phyloP scores from a whole-genome alignment of 1,140 invertebrate genomes.

The Ostrea denselamellosa region DNA sequence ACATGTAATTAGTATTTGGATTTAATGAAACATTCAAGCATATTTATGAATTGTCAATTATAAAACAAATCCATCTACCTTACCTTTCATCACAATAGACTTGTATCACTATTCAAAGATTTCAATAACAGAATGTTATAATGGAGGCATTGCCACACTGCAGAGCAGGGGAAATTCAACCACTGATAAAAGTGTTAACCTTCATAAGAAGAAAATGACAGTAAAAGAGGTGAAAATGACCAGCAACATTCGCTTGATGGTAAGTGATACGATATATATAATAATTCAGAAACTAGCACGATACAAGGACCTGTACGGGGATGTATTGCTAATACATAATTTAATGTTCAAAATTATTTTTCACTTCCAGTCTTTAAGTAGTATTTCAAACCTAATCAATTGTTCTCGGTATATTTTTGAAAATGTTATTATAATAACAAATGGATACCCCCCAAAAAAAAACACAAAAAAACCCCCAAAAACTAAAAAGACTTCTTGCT shows the following conservation, averaged over 20 bases:
- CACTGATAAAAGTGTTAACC: not conserved
- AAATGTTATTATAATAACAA: not conserved
- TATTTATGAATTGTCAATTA: not conserved
- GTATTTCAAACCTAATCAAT: not conserved
- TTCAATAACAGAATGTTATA: too few species aligned
- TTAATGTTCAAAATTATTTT: not conserved
- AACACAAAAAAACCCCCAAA: not conserved
- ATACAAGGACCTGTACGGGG: too few species aligned
- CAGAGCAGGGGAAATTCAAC: not conserved
- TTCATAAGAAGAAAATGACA: not conserved
- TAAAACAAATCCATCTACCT: not conserved
- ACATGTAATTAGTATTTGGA: not conserved
- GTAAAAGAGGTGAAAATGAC: constrained; percentile 20
- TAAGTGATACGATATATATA: too few species aligned
- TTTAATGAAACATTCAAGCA: not conserved
- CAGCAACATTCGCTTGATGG: too few species aligned
- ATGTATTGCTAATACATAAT: too few species aligned
- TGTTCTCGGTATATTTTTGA: too few species aligned
- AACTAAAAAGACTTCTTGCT: not conserved
- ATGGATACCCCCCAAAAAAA: not conserved
- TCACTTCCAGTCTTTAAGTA: not conserved
- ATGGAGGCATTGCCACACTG: not conserved
- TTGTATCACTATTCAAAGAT: not conserved
- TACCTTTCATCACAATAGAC: not conserved
- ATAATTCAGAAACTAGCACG: too few species aligned